These are phyloP conservation scores for Aphrophora alni DNA, from an alignment of 2,888 invertebrate genomes.

Conservation along the genomic window DNA sequence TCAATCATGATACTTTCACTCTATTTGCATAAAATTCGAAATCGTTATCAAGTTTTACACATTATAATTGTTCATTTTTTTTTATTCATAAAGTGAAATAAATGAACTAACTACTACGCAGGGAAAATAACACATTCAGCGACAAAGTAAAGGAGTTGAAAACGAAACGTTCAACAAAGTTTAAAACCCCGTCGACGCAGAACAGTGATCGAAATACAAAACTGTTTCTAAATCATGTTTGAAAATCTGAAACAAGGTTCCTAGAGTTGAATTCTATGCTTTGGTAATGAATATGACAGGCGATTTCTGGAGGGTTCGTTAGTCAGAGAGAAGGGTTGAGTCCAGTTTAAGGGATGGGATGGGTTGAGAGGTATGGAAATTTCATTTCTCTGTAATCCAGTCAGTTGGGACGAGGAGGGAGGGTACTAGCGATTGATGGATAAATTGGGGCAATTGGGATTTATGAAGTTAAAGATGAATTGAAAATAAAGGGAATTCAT, in stretches of 20 bases:
- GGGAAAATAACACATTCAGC: too few species aligned
- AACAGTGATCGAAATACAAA: constrained; percentile 25
- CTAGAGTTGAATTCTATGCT: not conserved
- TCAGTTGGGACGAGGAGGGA: constrained; percentile 19
- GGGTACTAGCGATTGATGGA: not conserved
- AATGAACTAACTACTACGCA: too few species aligned
- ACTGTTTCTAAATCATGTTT: constrained; percentile 31
- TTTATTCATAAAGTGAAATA: too few species aligned
- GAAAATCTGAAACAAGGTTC: constrained; percentile 22
- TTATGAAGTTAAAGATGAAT: not conserved
- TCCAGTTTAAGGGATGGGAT: not conserved
- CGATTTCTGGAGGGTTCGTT: constrained; percentile 2
- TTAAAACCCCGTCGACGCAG: not conserved
- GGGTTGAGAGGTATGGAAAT: constrained; percentile 30
- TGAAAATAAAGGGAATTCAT: not conserved
- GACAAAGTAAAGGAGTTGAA: not conserved
- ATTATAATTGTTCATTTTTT: too few species aligned
- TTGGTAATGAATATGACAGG: constrained; percentile 27
- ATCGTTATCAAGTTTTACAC: too few species aligned
- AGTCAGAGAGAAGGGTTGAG: not conserved
- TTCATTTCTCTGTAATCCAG: constrained; percentile 31
- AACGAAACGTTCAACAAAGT: not conserved
- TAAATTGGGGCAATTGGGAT: not conserved
- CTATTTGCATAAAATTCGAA: too few species aligned
- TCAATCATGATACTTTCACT: too few species aligned